A percentile compares a stretch with the other conserved stretches of the same genome.
Evolutionary conservation across 1,140 invertebrate genomes (phyloP).

Genomic region (Drosophila repleta): DNA sequence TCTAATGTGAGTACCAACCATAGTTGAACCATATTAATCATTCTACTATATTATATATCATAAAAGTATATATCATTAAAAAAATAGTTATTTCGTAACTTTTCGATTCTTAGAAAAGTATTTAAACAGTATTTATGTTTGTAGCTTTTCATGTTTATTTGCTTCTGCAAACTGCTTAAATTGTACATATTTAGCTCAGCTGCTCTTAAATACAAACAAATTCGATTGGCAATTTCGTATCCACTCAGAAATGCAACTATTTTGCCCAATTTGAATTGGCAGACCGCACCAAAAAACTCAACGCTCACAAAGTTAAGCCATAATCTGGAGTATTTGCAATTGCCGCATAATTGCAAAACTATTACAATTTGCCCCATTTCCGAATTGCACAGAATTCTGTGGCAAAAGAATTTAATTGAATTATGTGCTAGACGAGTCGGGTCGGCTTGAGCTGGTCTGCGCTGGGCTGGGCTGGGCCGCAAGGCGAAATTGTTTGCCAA

Average conservation of each 20-base stretch:
- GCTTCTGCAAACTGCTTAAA: too few species aligned
- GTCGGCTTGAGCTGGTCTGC: too few species aligned
- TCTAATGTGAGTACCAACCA: too few species aligned
- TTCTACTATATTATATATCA: too few species aligned
- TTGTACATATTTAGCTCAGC: background rate
- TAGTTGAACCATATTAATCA: too few species aligned
- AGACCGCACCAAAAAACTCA: background rate
- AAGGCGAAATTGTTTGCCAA: slow-evolving; percentile 64
- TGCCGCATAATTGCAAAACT: slow-evolving; percentile 72
- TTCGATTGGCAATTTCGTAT: background rate
- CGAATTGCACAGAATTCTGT: slow-evolving; percentile 43
- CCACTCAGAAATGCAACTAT: slow-evolving; percentile 11
- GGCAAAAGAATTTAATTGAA: slow-evolving; percentile 71
- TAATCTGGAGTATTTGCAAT: slow-evolving; percentile 45
- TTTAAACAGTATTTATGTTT: too few species aligned
- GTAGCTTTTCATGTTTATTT: too few species aligned
- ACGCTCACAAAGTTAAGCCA: slow-evolving; percentile 10
- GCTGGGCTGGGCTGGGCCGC: slow-evolving; percentile 45
- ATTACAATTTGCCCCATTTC: slow-evolving; percentile 69
- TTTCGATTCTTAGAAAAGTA: too few species aligned
- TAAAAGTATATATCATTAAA: too few species aligned
- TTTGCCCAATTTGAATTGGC: slow-evolving; percentile 13
- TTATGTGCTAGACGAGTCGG: slow-evolving; percentile 49
- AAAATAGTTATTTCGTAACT: too few species aligned
- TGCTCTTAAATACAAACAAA: background rate